These are phyloP conservation scores for Brevipalpus yothersi DNA, from an alignment of 1,140 invertebrate species.

Conservation along the genomic window DNA sequence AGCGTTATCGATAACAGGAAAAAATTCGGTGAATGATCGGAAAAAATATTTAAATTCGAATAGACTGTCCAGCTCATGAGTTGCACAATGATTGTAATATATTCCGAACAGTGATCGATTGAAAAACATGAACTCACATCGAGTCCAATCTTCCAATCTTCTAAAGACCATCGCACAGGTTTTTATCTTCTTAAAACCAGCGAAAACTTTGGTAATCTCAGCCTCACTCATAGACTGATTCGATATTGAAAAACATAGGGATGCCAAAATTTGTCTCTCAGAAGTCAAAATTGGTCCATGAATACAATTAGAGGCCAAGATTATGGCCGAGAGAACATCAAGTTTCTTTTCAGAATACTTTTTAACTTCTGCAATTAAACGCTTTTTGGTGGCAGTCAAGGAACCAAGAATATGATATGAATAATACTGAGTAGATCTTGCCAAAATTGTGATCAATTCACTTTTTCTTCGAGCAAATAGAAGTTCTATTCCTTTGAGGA, in stretches of 20 bases:
- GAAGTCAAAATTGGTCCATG: slow-evolving; percentile 28
- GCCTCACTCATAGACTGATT: background rate
- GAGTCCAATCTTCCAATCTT: background rate
- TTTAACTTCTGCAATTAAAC: slow-evolving; percentile 26
- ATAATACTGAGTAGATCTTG: slow-evolving; percentile 4
- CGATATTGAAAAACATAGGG: slow-evolving; percentile 2
- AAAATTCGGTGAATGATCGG: slow-evolving; percentile 2
- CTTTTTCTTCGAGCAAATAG: slow-evolving; percentile 1
- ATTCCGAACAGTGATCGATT: slow-evolving; percentile 1
- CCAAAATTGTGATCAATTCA: background rate
- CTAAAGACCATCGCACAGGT: slow-evolving; percentile 1
- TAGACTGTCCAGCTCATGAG: background rate
- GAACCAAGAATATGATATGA: slow-evolving; percentile 12
- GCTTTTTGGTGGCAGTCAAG: slow-evolving; percentile 18
- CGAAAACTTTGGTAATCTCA: slow-evolving; percentile 2
- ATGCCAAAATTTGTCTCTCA: slow-evolving; percentile 1
- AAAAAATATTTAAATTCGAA: slow-evolving; percentile 10
- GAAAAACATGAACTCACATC: slow-evolving; percentile 9
- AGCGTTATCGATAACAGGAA: background rate
- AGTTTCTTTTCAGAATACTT: slow-evolving; percentile 33
- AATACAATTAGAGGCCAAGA: slow-evolving; percentile 40
- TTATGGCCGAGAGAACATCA: slow-evolving; percentile 41
- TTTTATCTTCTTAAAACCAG: background rate
- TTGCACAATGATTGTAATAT: slow-evolving; percentile 5
- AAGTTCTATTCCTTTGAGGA: slow-evolving; percentile 8